Conservation (phyloP, 2,797 vertebrate species). For the Sitta carolinensis region DNA sequence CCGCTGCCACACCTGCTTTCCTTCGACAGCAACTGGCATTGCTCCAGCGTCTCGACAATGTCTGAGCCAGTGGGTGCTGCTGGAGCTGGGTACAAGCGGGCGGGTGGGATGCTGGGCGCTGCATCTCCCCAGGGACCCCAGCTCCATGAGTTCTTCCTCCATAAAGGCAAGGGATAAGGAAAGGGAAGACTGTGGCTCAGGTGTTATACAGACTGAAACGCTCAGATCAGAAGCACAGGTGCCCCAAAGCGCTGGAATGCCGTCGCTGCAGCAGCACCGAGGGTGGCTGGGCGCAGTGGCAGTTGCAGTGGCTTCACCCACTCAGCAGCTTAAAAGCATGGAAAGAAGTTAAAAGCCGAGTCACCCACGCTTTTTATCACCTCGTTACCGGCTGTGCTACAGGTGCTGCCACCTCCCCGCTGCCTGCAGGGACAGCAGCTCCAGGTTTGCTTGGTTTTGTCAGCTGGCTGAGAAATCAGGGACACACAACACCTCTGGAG, state of each 20-base stretch:
- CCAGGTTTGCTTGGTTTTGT: background rate
- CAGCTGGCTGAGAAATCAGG: background rate
- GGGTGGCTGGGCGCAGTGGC: fast-evolving
- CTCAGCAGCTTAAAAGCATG: background rate
- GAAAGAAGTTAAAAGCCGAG: background rate
- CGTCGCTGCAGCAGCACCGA: background rate
- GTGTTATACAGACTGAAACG: background rate
- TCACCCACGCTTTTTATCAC: background rate
- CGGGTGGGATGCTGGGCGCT: background rate
- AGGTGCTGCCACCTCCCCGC: background rate
- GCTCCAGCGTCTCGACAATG: background rate
- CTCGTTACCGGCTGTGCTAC: background rate
- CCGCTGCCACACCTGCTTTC: slow-evolving; percentile 1
- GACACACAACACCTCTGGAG: fast-evolving
- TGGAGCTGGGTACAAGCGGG: fast-evolving
- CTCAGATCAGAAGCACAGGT: background rate
- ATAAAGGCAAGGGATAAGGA: background rate
- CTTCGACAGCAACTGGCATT: background rate
- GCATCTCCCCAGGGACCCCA: background rate
- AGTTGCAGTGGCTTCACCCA: background rate
- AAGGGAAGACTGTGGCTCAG: background rate
- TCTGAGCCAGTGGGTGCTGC: background rate
- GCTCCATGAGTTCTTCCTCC: background rate
- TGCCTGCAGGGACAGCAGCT: background rate
- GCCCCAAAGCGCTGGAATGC: background rate